These are phyloP conservation scores for Anthopleura xanthogrammica DNA, from an alignment of 92 coral and sea anemone genomes.

Conservation along the genomic window DNA sequence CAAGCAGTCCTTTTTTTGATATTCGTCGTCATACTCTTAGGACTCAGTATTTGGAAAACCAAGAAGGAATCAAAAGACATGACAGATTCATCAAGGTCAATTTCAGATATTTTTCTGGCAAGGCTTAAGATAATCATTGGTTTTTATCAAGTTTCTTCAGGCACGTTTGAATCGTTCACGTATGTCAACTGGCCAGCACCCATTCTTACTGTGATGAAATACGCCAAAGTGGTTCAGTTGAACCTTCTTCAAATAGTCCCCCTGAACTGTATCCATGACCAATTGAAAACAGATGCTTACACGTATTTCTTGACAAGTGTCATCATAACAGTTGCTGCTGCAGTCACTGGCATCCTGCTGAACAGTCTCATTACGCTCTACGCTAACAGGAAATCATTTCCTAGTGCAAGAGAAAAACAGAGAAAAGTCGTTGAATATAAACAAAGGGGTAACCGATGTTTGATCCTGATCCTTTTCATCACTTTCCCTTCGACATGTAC, in stretches of 20 bases:
- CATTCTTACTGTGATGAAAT: slow-evolving; percentile 37
- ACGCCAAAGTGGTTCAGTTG: slow-evolving; percentile 55
- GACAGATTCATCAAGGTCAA: slow-evolving; percentile 8
- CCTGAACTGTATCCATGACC: slow-evolving; percentile 39
- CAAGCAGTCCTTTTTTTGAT: slow-evolving; percentile 30
- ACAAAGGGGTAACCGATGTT: slow-evolving; percentile 31
- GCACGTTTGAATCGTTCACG: slow-evolving; percentile 47
- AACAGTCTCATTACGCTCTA: slow-evolving; percentile 1
- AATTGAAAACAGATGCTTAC: slow-evolving; percentile 42
- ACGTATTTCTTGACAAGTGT: slow-evolving; percentile 31
- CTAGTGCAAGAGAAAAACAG: neutral
- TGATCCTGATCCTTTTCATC: slow-evolving; percentile 51
- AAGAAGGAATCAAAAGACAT: neutral
- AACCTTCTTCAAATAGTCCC: slow-evolving; percentile 60
- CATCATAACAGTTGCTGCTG: slow-evolving; percentile 22
- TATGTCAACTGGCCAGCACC: slow-evolving; percentile 63
- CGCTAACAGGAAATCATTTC: neutral
- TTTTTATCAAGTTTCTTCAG: slow-evolving; percentile 44
- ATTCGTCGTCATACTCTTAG: slow-evolving; percentile 20
- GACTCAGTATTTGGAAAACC: slow-evolving; percentile 30
- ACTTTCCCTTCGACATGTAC: slow-evolving; percentile 62
- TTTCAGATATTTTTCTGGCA: slow-evolving; percentile 53
- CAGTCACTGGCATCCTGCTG: slow-evolving; percentile 5
- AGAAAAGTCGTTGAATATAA: slow-evolving; percentile 20
- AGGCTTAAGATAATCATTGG: slow-evolving; percentile 53